These are phyloP conservation scores for Hydrophis major DNA, from an alignment of 2,797 vertebrate species.

Conservation along the genomic window DNA sequence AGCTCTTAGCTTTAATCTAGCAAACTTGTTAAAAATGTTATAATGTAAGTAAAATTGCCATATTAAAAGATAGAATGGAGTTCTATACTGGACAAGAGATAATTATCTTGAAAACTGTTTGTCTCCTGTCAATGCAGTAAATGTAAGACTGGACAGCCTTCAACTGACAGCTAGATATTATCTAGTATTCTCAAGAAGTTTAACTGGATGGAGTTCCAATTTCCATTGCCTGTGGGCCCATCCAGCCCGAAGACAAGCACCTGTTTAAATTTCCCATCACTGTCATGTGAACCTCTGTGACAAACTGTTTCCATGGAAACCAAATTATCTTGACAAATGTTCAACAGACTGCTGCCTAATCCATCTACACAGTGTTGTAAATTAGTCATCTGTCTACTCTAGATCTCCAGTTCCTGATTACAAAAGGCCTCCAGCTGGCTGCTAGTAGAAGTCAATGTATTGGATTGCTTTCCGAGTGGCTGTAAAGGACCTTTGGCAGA, in stretches of 20 bases:
- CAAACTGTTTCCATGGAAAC: not conserved
- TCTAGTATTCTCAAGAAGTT: not conserved
- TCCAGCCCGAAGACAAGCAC: slow-evolving; percentile 27
- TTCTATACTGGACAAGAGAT: not conserved
- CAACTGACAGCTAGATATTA: not conserved
- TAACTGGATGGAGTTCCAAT: slow-evolving; percentile 17
- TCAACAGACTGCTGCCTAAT: slow-evolving; percentile 16
- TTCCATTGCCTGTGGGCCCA: slow-evolving; percentile 15
- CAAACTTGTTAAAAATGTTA: not conserved
- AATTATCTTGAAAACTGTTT: not conserved
- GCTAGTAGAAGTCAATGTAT: slow-evolving; percentile 13
- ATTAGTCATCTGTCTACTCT: slow-evolving; percentile 31
- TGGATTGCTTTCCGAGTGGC: not conserved
- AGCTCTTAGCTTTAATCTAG: slow-evolving; percentile 2
- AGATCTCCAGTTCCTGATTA: slow-evolving; percentile 18
- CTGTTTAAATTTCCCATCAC: slow-evolving; percentile 28
- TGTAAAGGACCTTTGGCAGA: not conserved
- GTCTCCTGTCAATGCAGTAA: not conserved
- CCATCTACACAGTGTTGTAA: slow-evolving; percentile 1
- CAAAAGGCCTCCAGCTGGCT: slow-evolving; percentile 16
- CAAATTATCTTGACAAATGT: slow-evolving; percentile 14
- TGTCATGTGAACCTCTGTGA: slow-evolving; percentile 9
- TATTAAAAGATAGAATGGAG: not conserved
- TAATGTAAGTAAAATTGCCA: not conserved
- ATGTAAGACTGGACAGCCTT: not conserved